Percentiles rank a stretch among this genome's conserved stretches.
Evolutionary conservation across 2,888 invertebrate genomes (phyloP).

Genomic region (Sinohyriopsis cumingii): DNA sequence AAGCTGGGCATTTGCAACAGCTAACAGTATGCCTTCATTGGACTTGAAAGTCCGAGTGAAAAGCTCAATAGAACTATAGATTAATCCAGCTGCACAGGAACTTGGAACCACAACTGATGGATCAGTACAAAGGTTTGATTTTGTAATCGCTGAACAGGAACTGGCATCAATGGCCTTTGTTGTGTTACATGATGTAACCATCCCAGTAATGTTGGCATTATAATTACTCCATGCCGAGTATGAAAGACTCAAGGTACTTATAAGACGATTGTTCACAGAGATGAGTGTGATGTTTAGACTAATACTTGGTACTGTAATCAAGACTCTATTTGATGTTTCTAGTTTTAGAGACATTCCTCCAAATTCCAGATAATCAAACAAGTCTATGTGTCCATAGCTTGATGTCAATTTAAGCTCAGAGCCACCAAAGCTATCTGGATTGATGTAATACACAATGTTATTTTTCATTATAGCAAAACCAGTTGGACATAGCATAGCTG

Average conservation of each 20-base stretch:
- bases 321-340: constrained; percentile 28
- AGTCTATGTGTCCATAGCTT: constrained; percentile 1
- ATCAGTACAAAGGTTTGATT: constrained; percentile 26
- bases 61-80: constrained; percentile 17
- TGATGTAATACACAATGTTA: constrained; percentile 11
- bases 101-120: constrained; percentile 19
- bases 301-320: constrained; percentile 21
- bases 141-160: constrained; percentile 23
- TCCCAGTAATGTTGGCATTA: constrained; percentile 23
- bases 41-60: constrained; percentile 28
- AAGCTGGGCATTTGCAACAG: constrained; percentile 23
- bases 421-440: constrained; percentile 10
- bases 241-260: constrained; percentile 26
- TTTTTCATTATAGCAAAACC: constrained; percentile 8
- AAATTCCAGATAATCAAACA: constrained; percentile 27
- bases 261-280: constrained; percentile 29
- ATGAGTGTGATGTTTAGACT: constrained; percentile 28
- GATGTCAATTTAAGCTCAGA: constrained; percentile 11
- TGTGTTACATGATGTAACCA: constrained; percentile 39
- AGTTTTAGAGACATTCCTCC: constrained; percentile 27
- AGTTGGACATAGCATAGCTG: constrained; percentile 8
- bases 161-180: constrained; percentile 24
- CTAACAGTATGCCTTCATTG: neutral
- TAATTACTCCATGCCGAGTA: constrained; percentile 26
- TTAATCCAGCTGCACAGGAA: constrained; percentile 31